phyloP scores from a whole-genome alignment of 2,113 vertebrate species.

The Strix uralensis region DNA sequence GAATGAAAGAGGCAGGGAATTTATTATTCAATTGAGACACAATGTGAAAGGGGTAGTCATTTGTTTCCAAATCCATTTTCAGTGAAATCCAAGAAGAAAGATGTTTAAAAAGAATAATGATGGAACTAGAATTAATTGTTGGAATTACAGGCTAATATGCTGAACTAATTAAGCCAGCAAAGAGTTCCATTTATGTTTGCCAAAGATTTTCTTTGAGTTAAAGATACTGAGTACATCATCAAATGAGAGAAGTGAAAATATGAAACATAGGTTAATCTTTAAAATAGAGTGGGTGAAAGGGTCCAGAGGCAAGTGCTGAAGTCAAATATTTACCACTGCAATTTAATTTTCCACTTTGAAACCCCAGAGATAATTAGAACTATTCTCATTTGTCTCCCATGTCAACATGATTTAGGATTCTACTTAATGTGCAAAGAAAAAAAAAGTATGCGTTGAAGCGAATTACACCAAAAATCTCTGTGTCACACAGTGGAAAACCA shows the following conservation, averaged over 20 bases:
- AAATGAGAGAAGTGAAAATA: slow-evolving; percentile 31
- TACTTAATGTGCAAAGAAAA: not conserved
- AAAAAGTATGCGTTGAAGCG: not conserved
- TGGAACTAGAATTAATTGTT: slow-evolving; percentile 46
- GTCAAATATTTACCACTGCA: slow-evolving; percentile 63
- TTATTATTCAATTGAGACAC: not conserved
- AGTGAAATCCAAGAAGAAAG: slow-evolving; percentile 19
- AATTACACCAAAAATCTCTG: not conserved
- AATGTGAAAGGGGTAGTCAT: not conserved
- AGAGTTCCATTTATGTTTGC: slow-evolving; percentile 39
- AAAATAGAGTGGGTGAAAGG: slow-evolving; percentile 32
- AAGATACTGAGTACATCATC: slow-evolving; percentile 14
- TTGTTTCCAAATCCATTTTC: slow-evolving; percentile 27
- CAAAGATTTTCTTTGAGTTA: slow-evolving; percentile 44
- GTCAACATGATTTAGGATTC: slow-evolving; percentile 43
- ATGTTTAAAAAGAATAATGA: slow-evolving; percentile 15
- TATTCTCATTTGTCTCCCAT: slow-evolving; percentile 43
- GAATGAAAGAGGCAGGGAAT: not conserved
- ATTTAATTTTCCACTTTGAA: slow-evolving; percentile 61
- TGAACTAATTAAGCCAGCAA: slow-evolving; percentile 53
- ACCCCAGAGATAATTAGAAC: slow-evolving; percentile 53
- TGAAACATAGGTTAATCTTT: slow-evolving; percentile 49
- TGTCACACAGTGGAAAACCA: not conserved
- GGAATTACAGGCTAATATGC: slow-evolving; percentile 47
- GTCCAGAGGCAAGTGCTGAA: slow-evolving; percentile 40